phyloP scores from a whole-genome alignment of 2,888 invertebrate genomes.

The Physocephala rufipes region DNA sequence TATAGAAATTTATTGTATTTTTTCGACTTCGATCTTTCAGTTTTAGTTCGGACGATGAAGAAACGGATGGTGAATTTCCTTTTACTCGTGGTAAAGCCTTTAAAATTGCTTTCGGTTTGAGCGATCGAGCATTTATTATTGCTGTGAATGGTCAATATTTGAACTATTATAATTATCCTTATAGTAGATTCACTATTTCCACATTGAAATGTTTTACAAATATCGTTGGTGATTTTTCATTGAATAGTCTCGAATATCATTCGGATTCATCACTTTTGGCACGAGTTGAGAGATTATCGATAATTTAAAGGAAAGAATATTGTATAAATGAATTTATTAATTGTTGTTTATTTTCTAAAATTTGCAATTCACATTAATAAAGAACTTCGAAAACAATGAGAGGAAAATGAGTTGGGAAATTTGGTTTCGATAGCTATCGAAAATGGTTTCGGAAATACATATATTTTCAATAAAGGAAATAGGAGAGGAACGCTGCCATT shows the following conservation, averaged over 20 bases:
- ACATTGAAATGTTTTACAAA: slow-evolving; percentile 63
- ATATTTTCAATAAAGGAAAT: too few species aligned
- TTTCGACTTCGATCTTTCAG: slow-evolving; percentile 44
- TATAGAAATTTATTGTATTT: slow-evolving; percentile 14
- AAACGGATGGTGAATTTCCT: slow-evolving; percentile 64
- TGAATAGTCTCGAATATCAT: slow-evolving; percentile 62
- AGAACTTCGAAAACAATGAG: not conserved
- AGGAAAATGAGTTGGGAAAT: not conserved
- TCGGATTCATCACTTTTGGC: slow-evolving; percentile 61
- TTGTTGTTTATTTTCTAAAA: not conserved
- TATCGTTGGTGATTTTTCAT: slow-evolving; percentile 59
- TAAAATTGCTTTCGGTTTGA: slow-evolving; percentile 63
- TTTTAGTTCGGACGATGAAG: slow-evolving; percentile 60
- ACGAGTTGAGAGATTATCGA: slow-evolving; percentile 61
- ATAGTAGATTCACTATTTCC: slow-evolving; percentile 60
- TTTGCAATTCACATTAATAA: not conserved
- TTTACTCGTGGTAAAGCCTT: slow-evolving; percentile 63
- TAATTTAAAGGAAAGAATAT: slow-evolving; percentile 49
- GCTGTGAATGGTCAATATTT: slow-evolving; percentile 65
- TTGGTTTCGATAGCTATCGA: too few species aligned
- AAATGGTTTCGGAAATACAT: too few species aligned
- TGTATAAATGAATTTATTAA: slow-evolving; percentile 12
- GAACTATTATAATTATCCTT: slow-evolving; percentile 64
- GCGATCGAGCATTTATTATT: slow-evolving; percentile 62
- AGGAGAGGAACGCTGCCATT: too few species aligned